A percentile compares a stretch with the other conserved stretches of the same genome.
Evolutionary conservation across 2,113 vertebrate genomes (phyloP).

Genomic region (Corvus moneduloides): DNA sequence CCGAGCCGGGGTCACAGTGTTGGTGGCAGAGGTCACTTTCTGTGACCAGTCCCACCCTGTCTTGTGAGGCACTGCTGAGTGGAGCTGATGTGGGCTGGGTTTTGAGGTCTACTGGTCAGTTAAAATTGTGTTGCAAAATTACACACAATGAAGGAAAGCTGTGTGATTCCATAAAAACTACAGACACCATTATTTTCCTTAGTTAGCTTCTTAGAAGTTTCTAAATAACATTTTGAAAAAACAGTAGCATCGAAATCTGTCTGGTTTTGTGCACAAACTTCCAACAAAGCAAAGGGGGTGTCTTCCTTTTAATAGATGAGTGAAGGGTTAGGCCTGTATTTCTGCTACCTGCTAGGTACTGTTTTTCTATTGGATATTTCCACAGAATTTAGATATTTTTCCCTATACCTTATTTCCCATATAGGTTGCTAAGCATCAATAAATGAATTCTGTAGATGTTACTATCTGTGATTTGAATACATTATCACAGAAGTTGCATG

Average conservation of each 20-base stretch:
- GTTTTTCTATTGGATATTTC: not conserved
- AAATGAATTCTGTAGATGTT: not conserved
- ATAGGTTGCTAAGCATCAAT: not conserved
- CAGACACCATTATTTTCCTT: not conserved
- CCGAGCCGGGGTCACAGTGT: rapidly evolving
- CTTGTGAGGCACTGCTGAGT: not conserved
- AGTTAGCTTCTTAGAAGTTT: not conserved
- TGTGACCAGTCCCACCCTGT: not conserved
- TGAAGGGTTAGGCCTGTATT: not conserved
- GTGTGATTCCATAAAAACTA: not conserved
- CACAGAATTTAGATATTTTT: not conserved
- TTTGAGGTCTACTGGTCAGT: not conserved
- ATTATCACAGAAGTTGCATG: not conserved
- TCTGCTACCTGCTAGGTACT: not conserved
- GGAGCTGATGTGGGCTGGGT: not conserved
- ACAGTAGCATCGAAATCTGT: not conserved
- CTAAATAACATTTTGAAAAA: not conserved
- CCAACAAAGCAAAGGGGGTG: not conserved
- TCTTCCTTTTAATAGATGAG: not conserved
- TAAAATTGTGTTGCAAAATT: not conserved
- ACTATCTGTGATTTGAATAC: not conserved
- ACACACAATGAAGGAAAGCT: not conserved
- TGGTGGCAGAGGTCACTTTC: not conserved
- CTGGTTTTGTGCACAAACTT: not conserved
- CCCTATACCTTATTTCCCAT: not conserved